Evolutionary conservation across 2,888 invertebrate species (phyloP), one percentile per base, ranked within the genome.

Genomic region (Ernsta delagoae): DNA sequence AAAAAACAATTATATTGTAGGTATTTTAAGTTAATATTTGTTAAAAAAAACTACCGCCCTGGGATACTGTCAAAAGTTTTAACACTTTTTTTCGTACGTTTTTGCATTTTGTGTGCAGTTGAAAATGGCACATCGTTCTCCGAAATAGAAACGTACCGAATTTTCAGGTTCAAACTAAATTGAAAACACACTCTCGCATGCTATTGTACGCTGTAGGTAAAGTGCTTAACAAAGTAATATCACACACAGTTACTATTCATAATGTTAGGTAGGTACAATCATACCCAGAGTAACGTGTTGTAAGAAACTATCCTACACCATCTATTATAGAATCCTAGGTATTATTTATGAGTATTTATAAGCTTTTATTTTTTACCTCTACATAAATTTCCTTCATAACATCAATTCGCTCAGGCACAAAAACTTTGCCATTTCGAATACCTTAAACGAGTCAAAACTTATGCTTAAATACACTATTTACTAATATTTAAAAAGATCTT

Each of bases 151-250:
- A 50, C 45, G 45, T 50, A 16, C 48, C 12, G 48, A 50, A 50
- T 16, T 50, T 50, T 50, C 48, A 50, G 48, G 16, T 50, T 50
- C 48, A 50, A 50, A 50, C 48, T 50, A 50, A 50, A 50, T 50
- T 16, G 12, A 50, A 50, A 50, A 50, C 12, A 50, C 48, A 12
- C 48, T 12, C 9, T 48, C 12, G n/a, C 48, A 12, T 12, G 48
- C 12, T 48, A 6, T 48, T 48, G 12, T 12, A 12, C 5, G n/a
- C 12, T n/a, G 9, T n/a, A 45, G 45, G 11, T n/a, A n/a, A 31
- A 31, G 31, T 31, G 31, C 45, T 11, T 45, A 45, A 45, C 5
- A 45, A 45, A 45, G n/a, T n/a, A 45, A 45, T 45, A 45, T n/a
- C 45, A n/a, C n/a, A 45, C 45, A 4, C 45, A 31, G 0, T 1